Base-by-base conservation (phyloP, 2,113 vertebrate genomes). In the Sander vitreus region DNA sequence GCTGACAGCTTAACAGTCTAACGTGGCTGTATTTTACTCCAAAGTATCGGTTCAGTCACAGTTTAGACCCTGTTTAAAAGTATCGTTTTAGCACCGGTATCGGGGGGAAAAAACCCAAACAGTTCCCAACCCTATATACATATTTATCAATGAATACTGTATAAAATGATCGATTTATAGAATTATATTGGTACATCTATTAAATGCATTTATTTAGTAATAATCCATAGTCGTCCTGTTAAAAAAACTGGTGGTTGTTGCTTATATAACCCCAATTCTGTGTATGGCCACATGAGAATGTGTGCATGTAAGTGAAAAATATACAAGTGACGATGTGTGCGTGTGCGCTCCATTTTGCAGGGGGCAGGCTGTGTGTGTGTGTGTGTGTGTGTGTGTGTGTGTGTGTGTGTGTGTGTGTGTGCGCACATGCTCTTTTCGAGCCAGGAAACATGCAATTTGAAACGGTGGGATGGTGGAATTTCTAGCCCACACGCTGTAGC, bases 381-480 rank as follows among this genome's bases (percentile, higher is more conserved):
- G 30, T 33, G 30, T 33, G 30, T 33, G 30, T 75, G 55, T 48
- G 30, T 33, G 30, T 33, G 30, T 33, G 30, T 33, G 33, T 33
- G 33, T 33, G 33, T 33, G 55, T 54, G 47, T 62, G 74, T 76
- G 73, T 76, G 79, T 70, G 57, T 45, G 73, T 73, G 76, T 59
- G 51, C 27, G 48, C 55, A 48, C 62, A 39, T 21, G 19, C 50
- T 77, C 73, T 73, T 80, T 80, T 73, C 19, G 53, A 91, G 89
- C 90, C 91, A 91, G 91, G 88, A 93, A 93, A 93, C 91, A 92
- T 93, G 89, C 89, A 91, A 93, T 93, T 90, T 90, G 92, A 93
- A 92, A 93, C 86, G 84, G 81, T 90, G 83, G 85, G 88, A 92
- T 84, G 89, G 83, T 94, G 93, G 91, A 94, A 93, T 93, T 93